phyloP scores from a whole-genome alignment of 2,797 vertebrate genomes.

The Holocentrus rufus region DNA sequence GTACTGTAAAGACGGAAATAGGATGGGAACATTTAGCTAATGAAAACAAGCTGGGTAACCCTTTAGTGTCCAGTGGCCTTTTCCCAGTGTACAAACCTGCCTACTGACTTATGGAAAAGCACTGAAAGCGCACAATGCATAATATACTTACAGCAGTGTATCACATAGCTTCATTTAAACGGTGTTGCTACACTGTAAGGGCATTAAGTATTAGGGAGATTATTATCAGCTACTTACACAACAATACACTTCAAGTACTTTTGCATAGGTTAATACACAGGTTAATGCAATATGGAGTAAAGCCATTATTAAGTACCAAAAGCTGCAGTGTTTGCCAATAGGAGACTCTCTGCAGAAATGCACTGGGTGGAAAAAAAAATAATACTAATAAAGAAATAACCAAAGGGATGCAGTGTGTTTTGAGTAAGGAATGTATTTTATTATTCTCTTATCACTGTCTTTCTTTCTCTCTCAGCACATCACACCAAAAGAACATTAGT shows the following conservation, averaged over 20 bases:
- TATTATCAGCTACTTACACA: too few species aligned
- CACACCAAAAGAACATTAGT: slow-evolving; percentile 54
- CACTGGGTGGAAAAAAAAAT: slow-evolving; percentile 3
- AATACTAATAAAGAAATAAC: neutral
- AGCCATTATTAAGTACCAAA: neutral
- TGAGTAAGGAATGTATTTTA: slow-evolving; percentile 24
- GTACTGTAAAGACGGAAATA: neutral
- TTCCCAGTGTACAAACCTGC: too few species aligned
- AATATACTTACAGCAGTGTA: too few species aligned
- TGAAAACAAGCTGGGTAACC: neutral
- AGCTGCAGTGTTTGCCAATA: slow-evolving; percentile 3
- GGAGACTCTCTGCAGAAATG: neutral
- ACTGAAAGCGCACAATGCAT: too few species aligned
- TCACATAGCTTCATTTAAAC: too few species aligned
- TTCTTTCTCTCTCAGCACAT: slow-evolving; percentile 29
- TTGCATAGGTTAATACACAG: too few species aligned
- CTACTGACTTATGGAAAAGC: too few species aligned
- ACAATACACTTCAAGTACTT: too few species aligned
- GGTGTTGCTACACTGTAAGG: too few species aligned
- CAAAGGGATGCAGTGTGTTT: slow-evolving; percentile 16
- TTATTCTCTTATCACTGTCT: slow-evolving; percentile 18
- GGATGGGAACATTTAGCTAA: neutral
- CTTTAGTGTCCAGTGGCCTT: too few species aligned
- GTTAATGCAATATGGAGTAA: too few species aligned
- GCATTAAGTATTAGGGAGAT: too few species aligned